phyloP scores from a whole-genome alignment of 2,888 invertebrate genomes.

The Bellardia pandia region DNA sequence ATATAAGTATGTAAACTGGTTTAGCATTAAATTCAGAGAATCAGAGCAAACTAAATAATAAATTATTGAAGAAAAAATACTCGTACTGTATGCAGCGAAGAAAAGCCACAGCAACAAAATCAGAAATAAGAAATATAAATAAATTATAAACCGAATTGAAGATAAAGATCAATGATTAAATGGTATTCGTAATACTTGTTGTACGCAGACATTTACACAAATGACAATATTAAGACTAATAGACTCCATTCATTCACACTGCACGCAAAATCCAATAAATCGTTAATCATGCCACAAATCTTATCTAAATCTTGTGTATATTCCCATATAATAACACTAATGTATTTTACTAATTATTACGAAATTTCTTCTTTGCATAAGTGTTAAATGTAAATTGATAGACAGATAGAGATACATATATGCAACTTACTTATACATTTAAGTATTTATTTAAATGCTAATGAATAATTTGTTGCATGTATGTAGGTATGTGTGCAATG shows the following conservation, averaged over 20 bases:
- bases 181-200: conserved; percentile 63
- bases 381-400: conserved; percentile 36
- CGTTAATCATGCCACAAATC: conserved; percentile 64
- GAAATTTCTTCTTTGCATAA: conserved; percentile 50
- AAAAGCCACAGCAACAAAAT: conserved; percentile 25
- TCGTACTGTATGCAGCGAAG: background rate
- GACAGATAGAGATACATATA: background rate
- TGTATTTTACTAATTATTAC: conserved; percentile 59
- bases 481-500: background rate
- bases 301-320: conserved; percentile 65
- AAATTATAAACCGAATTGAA: conserved; percentile 45
- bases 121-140: conserved; percentile 1
- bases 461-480: background rate
- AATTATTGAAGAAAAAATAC: conserved; percentile 49
- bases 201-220: conserved; percentile 63
- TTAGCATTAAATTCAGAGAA: conserved; percentile 55
- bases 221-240: conserved; percentile 70
- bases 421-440: background rate
- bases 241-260: conserved; percentile 51
- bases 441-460: conserved; percentile 15
- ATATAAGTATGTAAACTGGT: conserved; percentile 57
- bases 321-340: conserved; percentile 55
- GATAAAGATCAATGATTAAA: conserved; percentile 67
- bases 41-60: conserved; percentile 60
- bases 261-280: conserved; percentile 59